These are phyloP conservation scores for Xiphophorus hellerii DNA, from an alignment of 2,113 vertebrate genomes.

Conservation along the genomic window DNA sequence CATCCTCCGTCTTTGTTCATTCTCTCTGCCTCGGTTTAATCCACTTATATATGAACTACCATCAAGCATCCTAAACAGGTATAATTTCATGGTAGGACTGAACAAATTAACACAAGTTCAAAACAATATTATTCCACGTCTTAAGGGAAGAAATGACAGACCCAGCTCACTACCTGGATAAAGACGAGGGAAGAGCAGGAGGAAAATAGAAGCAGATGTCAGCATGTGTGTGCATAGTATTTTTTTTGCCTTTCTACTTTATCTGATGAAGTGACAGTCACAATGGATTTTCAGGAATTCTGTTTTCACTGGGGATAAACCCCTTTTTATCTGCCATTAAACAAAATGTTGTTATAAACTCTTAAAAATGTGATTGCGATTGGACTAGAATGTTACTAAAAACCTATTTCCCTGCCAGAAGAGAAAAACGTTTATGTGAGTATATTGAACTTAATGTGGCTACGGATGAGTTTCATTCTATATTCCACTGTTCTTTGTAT, in stretches of 20 bases:
- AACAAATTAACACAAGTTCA: constrained; percentile 67
- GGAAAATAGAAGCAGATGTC: constrained; percentile 7
- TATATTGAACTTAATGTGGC: too few species aligned
- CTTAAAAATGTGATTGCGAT: too few species aligned
- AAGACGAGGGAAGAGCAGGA: constrained; percentile 27
- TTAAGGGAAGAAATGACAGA: constrained; percentile 24
- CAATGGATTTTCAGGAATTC: background rate
- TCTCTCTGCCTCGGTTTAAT: constrained; percentile 26
- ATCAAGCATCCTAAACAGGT: constrained; percentile 33
- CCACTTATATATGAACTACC: constrained; percentile 19
- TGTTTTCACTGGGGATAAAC: background rate
- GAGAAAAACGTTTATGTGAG: too few species aligned
- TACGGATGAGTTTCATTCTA: too few species aligned
- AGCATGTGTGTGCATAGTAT: background rate
- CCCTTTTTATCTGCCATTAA: background rate
- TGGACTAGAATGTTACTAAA: too few species aligned
- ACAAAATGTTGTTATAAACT: background rate
- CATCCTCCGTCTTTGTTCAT: constrained; percentile 23
- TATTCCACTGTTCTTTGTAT: too few species aligned
- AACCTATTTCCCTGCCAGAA: too few species aligned
- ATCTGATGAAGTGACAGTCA: background rate
- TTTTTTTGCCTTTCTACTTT: constrained; percentile 3
- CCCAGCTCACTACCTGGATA: constrained; percentile 36
- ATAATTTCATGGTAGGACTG: constrained; percentile 67
- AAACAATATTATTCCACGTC: constrained; percentile 42